These are phyloP conservation scores for Lymantria monacha DNA, from an alignment of 2,888 invertebrate species.

Conservation along the genomic window DNA sequence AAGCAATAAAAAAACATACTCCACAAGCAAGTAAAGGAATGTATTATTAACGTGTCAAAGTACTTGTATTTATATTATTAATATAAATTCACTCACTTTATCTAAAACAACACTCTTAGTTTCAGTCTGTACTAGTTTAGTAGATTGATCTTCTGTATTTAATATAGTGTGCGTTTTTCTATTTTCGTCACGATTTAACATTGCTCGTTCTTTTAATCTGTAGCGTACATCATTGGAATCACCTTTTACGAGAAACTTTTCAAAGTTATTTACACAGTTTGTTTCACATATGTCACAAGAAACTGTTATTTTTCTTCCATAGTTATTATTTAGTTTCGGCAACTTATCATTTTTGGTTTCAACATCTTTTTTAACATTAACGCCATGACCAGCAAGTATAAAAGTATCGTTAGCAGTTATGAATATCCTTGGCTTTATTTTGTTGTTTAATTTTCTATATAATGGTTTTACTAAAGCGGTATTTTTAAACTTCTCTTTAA, in stretches of 20 bases:
- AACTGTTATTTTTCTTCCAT: slow-evolving; percentile 32
- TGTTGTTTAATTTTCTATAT: slow-evolving; percentile 52
- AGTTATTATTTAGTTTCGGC: slow-evolving; percentile 27
- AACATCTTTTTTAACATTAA: slow-evolving; percentile 46
- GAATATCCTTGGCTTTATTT: slow-evolving; percentile 39
- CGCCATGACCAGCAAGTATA: slow-evolving; percentile 60
- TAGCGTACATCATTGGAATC: background rate
- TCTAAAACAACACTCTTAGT: slow-evolving; percentile 26
- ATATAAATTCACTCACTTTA: slow-evolving; percentile 35
- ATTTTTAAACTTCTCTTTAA: slow-evolving; percentile 54
- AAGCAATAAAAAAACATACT: too few relatives aligned
- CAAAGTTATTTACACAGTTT: slow-evolving; percentile 11
- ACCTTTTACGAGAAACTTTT: background rate
- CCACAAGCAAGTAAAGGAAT: too few relatives aligned
- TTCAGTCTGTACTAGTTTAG: slow-evolving; percentile 34
- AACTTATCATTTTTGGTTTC: slow-evolving; percentile 20
- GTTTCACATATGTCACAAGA: slow-evolving; percentile 44
- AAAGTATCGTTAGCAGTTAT: slow-evolving; percentile 40
- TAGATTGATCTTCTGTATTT: slow-evolving; percentile 19
- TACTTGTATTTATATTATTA: too few relatives aligned
- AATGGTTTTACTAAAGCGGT: slow-evolving; percentile 65
- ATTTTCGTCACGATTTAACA: slow-evolving; percentile 17
- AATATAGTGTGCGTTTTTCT: slow-evolving; percentile 8
- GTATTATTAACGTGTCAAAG: too few relatives aligned
- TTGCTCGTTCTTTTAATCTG: slow-evolving; percentile 12